Conservation (phyloP, 2,797 vertebrate species). For the Podargus strigoides region DNA sequence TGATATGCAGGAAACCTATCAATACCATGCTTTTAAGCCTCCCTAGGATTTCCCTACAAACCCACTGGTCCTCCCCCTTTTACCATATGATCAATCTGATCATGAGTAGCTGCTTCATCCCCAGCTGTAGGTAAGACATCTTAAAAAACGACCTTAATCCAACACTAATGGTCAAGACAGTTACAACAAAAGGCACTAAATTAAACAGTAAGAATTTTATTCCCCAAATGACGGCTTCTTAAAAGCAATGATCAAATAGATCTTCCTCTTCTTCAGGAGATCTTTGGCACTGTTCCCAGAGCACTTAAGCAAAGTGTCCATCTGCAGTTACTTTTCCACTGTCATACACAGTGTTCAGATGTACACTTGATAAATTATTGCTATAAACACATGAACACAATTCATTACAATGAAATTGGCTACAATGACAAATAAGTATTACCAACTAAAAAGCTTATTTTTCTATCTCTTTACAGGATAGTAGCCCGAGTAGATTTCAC, state of each 20-base stretch:
- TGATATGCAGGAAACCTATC: neutral
- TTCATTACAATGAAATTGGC: neutral
- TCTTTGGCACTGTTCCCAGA: neutral
- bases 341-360: neutral
- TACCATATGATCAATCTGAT: neutral
- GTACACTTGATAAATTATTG: neutral
- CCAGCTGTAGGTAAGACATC: neutral
- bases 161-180: neutral
- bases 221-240: neutral
- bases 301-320: neutral
- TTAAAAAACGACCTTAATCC: neutral
- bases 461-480: neutral
- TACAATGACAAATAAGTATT: neutral
- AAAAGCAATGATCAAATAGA: neutral
- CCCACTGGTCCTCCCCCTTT: neutral
- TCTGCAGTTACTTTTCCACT: neutral
- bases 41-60: neutral
- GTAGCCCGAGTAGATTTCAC: neutral
- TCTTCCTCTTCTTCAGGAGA: neutral
- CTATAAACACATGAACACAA: neutral
- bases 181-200: neutral
- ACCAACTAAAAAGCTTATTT: neutral
- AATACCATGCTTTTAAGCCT: neutral
- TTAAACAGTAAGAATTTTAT: neutral
- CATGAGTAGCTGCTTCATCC: neutral